Percentiles rank a stretch among this genome's conserved stretches.
These are phyloP conservation scores for Larimichthys crocea DNA, from an alignment of 2,113 vertebrate species.

Conservation along the genomic window DNA sequence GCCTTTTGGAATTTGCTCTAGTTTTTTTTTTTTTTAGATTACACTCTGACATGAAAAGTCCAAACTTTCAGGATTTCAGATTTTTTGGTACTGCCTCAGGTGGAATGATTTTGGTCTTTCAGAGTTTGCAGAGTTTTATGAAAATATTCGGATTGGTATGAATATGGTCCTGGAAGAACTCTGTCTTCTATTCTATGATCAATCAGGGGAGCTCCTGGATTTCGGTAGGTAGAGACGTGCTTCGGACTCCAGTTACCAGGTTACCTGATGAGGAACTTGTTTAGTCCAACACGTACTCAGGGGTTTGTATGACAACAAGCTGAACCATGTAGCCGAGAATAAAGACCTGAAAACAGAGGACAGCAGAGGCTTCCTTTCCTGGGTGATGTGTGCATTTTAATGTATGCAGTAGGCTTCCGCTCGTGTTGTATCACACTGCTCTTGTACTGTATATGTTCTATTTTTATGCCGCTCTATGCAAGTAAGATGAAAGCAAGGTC, in stretches of 20 bases:
- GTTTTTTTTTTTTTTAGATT: too few species aligned
- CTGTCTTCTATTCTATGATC: conserved; percentile 1
- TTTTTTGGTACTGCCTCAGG: not conserved
- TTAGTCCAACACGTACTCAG: not conserved
- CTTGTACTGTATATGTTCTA: not conserved
- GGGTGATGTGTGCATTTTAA: conserved; percentile 1
- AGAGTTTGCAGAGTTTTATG: not conserved
- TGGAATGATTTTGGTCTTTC: not conserved
- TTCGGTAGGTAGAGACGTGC: not conserved
- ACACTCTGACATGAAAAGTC: too few species aligned
- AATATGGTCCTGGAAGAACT: not conserved
- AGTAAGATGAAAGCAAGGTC: conserved; percentile 23
- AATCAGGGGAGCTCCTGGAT: not conserved
- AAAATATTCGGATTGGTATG: not conserved
- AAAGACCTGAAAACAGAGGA: not conserved
- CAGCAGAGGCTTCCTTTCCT: not conserved
- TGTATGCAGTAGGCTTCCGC: conserved; percentile 7
- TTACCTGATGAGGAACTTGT: not conserved
- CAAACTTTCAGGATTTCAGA: not conserved
- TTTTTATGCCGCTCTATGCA: conserved; percentile 21
- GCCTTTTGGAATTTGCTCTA: not conserved
- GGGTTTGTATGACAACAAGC: conserved; percentile 15
- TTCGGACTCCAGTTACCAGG: not conserved
- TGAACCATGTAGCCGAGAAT: conserved; percentile 3
- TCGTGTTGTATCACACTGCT: not conserved